Percentiles rank a stretch among this genome's conserved stretches.
Evolutionary conservation across 37 sponge, comb jelly and placozoan species (phyloP).

Genomic region (Diacarnus erythraeanus): DNA sequence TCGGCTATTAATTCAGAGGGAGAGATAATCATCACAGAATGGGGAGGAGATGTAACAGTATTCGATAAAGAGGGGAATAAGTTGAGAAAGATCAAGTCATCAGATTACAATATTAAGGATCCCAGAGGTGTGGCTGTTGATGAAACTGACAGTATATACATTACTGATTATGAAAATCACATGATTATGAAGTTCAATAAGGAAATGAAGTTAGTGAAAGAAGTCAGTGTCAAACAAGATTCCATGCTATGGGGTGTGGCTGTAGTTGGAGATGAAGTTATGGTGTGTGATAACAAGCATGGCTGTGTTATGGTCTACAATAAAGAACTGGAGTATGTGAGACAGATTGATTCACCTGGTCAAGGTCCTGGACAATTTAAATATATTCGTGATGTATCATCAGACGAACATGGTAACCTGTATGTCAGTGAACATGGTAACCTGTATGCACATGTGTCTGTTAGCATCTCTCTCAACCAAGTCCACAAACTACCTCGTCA

Average conservation of each 20-base stretch:
- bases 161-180: background rate
- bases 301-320: background rate
- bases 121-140: background rate
- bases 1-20: background rate
- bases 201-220: background rate
- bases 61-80: background rate
- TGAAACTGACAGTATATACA: background rate
- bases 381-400: background rate
- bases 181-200: background rate
- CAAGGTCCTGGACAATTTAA: background rate
- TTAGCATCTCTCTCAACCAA: too few species aligned
- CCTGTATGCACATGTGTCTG: too few species aligned
- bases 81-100: too few species aligned
- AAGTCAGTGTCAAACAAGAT: background rate
- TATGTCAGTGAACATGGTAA: too few species aligned
- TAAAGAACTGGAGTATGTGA: background rate
- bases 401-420: background rate
- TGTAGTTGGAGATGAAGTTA: background rate
- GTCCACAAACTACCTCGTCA: too few species aligned
- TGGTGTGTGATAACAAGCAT: background rate
- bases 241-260: too few species aligned
- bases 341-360: background rate
- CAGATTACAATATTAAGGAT: background rate
- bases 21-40: background rate
- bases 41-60: too few species aligned